These are phyloP conservation scores for Xiphophorus maculatus DNA, from an alignment of 2,113 vertebrate genomes.

Conservation along the genomic window DNA sequence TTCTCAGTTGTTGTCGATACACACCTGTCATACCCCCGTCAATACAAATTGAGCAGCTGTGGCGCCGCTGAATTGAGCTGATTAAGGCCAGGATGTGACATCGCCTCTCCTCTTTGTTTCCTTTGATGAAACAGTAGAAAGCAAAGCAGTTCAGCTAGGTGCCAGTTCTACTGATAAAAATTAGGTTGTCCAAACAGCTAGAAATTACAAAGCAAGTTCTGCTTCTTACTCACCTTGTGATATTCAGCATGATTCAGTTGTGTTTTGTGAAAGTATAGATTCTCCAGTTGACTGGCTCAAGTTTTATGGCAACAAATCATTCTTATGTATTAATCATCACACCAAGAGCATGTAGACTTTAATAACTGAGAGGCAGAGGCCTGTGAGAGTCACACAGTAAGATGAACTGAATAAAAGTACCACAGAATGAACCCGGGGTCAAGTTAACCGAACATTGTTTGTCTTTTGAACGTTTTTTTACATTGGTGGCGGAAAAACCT, in stretches of 20 bases:
- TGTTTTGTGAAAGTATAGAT: constrained; percentile 17
- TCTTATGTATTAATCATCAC: constrained; percentile 43
- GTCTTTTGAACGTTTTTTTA: no score
- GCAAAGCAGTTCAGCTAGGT: constrained; percentile 22
- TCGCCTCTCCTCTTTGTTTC: constrained; percentile 44
- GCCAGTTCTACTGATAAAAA: constrained; percentile 6
- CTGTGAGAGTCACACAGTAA: no score
- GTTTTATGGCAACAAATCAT: constrained; percentile 25
- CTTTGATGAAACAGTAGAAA: constrained; percentile 36
- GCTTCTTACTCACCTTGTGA: neutral
- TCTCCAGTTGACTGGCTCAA: constrained; percentile 8
- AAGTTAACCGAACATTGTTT: no score
- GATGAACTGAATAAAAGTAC: no score
- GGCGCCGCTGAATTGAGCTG: constrained; percentile 46
- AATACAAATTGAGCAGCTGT: constrained; percentile 52
- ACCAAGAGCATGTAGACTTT: neutral
- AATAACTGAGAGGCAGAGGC: no score
- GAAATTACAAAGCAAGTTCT: neutral
- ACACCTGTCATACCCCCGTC: constrained; percentile 37
- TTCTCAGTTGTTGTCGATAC: constrained; percentile 26
- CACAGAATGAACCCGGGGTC: no score
- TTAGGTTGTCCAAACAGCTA: constrained; percentile 22
- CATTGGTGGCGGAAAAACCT: no score
- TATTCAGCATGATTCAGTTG: constrained; percentile 5
- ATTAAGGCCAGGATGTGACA: constrained; percentile 68